Conservation (phyloP, 2,797 vertebrate genomes). For the Sebastes iracundus region DNA sequence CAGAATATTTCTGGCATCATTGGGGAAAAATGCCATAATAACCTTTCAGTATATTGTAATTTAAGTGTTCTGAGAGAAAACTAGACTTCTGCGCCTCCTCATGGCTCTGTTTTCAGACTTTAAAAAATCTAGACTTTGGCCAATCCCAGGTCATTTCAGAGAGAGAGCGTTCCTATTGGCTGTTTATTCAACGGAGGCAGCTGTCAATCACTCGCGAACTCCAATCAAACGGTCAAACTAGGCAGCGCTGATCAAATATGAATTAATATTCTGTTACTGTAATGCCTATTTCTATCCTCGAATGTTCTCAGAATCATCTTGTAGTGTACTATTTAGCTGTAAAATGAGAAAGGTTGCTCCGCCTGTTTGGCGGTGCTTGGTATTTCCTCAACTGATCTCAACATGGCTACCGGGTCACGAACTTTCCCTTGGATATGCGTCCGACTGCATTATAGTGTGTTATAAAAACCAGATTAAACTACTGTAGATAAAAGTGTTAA, state of each 20-base stretch:
- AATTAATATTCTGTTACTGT: background rate
- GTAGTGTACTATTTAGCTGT: no score
- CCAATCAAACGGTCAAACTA: background rate
- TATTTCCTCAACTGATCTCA: no score
- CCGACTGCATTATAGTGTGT: background rate
- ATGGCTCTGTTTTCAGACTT: no score
- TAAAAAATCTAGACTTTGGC: no score
- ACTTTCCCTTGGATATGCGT: background rate
- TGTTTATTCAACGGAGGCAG: no score
- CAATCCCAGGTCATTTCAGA: no score
- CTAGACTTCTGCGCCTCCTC: accelerated
- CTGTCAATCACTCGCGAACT: no score
- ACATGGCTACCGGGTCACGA: accelerated
- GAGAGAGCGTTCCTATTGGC: no score
- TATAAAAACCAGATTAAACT: background rate
- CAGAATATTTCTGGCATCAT: no score
- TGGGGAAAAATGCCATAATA: no score
- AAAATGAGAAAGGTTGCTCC: accelerated
- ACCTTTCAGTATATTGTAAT: no score
- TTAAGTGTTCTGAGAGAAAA: no score
- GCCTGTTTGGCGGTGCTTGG: accelerated
- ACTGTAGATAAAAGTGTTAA: background rate
- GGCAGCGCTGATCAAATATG: background rate
- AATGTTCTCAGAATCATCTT: accelerated
- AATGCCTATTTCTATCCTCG: accelerated